Evolutionary conservation across 2,888 invertebrate genomes (phyloP), one percentile per base, ranked within the genome.

Genomic region (Sceliomorpha sp.): DNA sequence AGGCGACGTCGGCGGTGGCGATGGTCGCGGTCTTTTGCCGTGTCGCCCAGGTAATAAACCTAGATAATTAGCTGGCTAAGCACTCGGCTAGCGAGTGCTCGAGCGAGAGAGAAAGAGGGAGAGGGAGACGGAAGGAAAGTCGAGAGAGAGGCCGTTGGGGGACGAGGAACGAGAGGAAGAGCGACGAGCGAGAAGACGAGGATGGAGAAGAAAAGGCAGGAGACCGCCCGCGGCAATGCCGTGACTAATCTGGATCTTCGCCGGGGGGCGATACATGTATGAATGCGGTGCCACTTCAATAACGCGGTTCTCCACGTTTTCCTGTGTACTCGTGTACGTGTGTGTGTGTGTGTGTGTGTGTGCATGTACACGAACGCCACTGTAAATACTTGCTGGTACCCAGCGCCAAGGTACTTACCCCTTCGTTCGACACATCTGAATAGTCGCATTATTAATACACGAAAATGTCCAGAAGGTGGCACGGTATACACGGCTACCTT

Each of bases 221-320:
- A 20, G 31, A 27, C 9, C 17, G 58, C 63, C 36, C 13, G 53
- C 17, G 68, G 58, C 60, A 56, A 42, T 48, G 59, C 59, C 69
- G 72, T 72, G 72, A 66, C 62, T 72, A 69, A 72, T 72, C 69
- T 72, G 62, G 63, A 72, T 69, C 72, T 72, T 69, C 26, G 69
- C 72, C 55, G 39, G 40, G 15, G 69, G 53, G 69, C 66, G 40
- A 62, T 66, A 51, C 53, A 63, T 39, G 56, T 67, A 69, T 72
- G 66, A 63, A 70, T 70, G 50, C 55, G 14, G 55, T 53, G 50
- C 48, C 58, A 59, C 69, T 72, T 69, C 66, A 66, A 66, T 72
- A 66, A 58, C 56, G 44, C 51, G 51, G 56, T 32, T 58, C 32
- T 58, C 17, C 39, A 44, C 24, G 5, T 40, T 37, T 17, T 31